Evolutionary conservation across 2,797 vertebrate species (phyloP).

Genomic region (Sebastes diaconus): DNA sequence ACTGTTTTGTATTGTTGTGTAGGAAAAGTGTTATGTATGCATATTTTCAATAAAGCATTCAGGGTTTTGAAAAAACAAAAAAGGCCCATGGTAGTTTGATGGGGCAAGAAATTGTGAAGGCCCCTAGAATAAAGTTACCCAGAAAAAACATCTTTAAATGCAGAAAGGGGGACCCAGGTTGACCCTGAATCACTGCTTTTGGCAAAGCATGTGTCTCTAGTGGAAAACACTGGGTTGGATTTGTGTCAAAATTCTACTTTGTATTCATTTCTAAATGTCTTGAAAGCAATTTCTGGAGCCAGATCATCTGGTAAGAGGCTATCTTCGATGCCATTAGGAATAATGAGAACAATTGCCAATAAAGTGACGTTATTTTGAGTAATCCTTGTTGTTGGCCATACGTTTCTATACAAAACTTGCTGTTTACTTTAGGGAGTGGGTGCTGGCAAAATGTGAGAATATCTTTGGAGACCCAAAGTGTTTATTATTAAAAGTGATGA

Average conservation of each 20-base stretch:
- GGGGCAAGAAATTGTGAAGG: constrained; percentile 38
- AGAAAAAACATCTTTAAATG: constrained; percentile 10
- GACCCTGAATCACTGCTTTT: constrained; percentile 26
- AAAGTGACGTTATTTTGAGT: constrained; percentile 69
- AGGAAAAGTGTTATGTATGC: constrained; percentile 88
- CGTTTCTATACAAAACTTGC: constrained; percentile 18
- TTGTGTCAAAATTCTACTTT: constrained; percentile 40
- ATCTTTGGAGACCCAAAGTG: neutral
- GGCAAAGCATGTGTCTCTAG: constrained; percentile 21
- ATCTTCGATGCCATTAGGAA: constrained; percentile 47
- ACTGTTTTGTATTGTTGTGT: constrained; percentile 87
- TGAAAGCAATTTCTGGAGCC: constrained; percentile 40
- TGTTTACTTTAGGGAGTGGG: neutral
- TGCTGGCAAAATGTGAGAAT: neutral
- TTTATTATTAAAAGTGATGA: neutral
- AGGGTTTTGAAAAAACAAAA: constrained; percentile 80
- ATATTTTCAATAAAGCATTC: constrained; percentile 91
- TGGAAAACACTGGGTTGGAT: constrained; percentile 27
- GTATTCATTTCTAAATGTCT: constrained; percentile 49
- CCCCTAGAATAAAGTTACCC: constrained; percentile 1
- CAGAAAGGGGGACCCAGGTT: neutral
- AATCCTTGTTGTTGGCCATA: constrained; percentile 52
- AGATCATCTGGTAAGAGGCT: constrained; percentile 24
- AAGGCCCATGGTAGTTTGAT: constrained; percentile 58
- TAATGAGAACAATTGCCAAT: constrained; percentile 64